These are phyloP conservation scores for Urocolius indicus DNA, from an alignment of 2,113 vertebrate genomes.

Conservation along the genomic window DNA sequence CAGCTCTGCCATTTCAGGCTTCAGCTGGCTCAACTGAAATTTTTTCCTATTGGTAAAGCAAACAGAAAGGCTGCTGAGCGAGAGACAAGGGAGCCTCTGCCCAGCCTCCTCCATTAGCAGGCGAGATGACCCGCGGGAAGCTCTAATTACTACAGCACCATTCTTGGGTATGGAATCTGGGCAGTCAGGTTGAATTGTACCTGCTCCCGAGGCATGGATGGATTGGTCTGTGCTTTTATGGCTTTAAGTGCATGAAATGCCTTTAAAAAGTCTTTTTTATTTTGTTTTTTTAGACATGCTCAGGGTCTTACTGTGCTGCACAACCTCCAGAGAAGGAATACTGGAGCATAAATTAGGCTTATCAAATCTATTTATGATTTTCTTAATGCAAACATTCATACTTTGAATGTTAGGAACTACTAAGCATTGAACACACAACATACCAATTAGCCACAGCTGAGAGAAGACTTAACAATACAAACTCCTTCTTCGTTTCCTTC, in stretches of 20 bases:
- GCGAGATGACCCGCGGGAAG: background rate
- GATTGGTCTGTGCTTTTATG: background rate
- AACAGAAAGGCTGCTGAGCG: constrained; percentile 3
- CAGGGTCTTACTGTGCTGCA: background rate
- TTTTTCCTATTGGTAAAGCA: background rate
- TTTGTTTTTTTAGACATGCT: background rate
- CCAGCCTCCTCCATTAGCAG: background rate
- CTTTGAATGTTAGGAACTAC: background rate
- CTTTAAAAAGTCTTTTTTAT: background rate
- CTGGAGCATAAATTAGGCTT: background rate
- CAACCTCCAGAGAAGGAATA: background rate
- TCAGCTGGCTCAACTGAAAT: background rate
- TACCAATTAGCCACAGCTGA: constrained; percentile 40
- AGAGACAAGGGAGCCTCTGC: background rate
- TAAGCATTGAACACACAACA: background rate
- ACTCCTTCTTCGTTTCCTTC: background rate
- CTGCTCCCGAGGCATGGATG: background rate
- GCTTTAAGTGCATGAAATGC: background rate
- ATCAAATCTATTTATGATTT: background rate
- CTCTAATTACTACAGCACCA: background rate
- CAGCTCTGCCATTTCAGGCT: constrained; percentile 10
- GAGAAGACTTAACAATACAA: constrained; percentile 44
- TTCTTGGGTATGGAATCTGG: background rate
- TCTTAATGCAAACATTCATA: constrained; percentile 5
- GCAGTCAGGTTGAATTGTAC: background rate